Evolutionary conservation across 2,113 vertebrate genomes (phyloP).

Genomic region (Epinephelus lanceolatus): DNA sequence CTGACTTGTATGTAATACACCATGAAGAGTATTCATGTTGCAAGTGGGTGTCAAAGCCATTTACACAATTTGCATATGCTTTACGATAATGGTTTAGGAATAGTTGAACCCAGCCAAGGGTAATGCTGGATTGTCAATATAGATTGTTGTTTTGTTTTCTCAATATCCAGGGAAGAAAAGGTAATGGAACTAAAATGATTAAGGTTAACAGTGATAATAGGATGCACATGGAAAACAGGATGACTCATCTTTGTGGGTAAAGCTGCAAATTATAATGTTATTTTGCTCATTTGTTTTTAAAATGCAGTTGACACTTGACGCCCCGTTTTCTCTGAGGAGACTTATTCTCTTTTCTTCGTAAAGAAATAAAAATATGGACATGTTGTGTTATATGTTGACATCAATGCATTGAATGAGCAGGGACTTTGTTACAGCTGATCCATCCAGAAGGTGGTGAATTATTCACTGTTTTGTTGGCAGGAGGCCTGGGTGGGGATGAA

Average conservation of each 20-base stretch:
- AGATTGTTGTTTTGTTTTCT: background rate
- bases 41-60: constrained; percentile 31
- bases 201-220: background rate
- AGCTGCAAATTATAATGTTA: background rate
- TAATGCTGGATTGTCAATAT: background rate
- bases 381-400: constrained; percentile 43
- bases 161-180: background rate
- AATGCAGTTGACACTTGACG: background rate
- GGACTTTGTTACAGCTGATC: constrained; percentile 57
- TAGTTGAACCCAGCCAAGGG: background rate
- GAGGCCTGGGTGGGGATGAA: constrained; percentile 74
- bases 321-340: background rate
- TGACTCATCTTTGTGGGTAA: background rate
- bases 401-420: constrained; percentile 40
- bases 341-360: background rate
- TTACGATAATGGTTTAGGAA: background rate
- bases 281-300: constrained; percentile 4
- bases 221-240: background rate
- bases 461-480: constrained; percentile 78
- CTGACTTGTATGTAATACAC: constrained; percentile 29
- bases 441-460: constrained; percentile 81
- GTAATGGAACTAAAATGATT: background rate
- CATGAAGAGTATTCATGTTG: constrained; percentile 22
- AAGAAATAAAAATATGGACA: constrained; percentile 16
- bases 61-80: constrained; percentile 1